A percentile compares a stretch with the other conserved stretches of the same genome.
Evolutionary conservation across 2,888 invertebrate species (phyloP).

Genomic region (Drosophila mimica): DNA sequence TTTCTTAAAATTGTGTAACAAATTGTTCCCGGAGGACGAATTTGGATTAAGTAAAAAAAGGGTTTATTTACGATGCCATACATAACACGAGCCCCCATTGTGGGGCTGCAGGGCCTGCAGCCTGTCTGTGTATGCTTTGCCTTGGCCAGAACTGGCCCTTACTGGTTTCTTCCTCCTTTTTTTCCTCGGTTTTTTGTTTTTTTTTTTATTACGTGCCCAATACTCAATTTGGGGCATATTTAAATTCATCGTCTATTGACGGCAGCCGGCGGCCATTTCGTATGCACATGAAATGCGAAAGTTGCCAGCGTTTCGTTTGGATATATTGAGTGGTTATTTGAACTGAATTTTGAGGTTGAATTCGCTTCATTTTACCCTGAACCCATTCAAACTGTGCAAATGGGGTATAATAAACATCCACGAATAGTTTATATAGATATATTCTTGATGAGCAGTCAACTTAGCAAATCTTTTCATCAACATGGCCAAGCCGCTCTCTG

Average conservation of each 20-base stretch:
- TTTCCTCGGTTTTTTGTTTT: constrained; percentile 22
- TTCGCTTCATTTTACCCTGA: constrained; percentile 67
- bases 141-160: constrained; percentile 22
- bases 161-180: constrained; percentile 1
- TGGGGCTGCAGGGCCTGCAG: constrained; percentile 16
- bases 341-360: constrained; percentile 79
- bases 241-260: constrained; percentile 80
- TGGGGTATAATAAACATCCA: not conserved
- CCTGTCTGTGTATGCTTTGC: constrained; percentile 27
- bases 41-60: constrained; percentile 80
- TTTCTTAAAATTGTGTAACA: constrained; percentile 78
- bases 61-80: constrained; percentile 80
- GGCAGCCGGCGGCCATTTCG: constrained; percentile 74
- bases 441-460: not conserved
- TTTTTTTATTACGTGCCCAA: constrained; percentile 79
- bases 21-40: constrained; percentile 81
- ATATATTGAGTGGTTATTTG: constrained; percentile 81
- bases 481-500: not conserved
- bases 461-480: not conserved
- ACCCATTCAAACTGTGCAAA: not conserved
- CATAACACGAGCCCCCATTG: constrained; percentile 58
- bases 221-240: constrained; percentile 80
- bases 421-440: not conserved
- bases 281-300: constrained; percentile 74
- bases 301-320: constrained; percentile 42